Percentiles rank a stretch among this genome's conserved stretches.
phyloP scores from a whole-genome alignment of 1,140 invertebrate genomes.

The Phenacoccus solenopsis region DNA sequence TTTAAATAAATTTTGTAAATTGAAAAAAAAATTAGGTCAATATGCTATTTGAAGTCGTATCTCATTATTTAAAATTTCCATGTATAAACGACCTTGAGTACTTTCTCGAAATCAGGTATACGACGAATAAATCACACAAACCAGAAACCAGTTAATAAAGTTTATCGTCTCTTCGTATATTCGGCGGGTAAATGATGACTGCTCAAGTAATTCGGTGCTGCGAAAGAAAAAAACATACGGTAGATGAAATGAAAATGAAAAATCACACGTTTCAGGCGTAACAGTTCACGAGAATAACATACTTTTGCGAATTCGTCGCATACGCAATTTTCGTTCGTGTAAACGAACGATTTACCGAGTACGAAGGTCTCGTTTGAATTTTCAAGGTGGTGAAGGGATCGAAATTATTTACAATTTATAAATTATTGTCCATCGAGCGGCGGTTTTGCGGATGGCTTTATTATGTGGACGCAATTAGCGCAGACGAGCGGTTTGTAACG shows the following conservation, averaged over 20 bases:
- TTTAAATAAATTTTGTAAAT: no score
- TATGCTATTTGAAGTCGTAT: no score
- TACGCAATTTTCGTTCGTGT: not conserved
- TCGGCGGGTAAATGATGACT: not conserved
- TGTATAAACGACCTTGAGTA: not conserved
- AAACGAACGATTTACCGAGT: not conserved
- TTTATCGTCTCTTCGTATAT: not conserved
- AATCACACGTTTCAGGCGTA: no score
- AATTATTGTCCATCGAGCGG: not conserved
- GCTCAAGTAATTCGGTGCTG: not conserved
- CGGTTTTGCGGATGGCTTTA: not conserved
- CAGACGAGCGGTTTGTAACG: not conserved
- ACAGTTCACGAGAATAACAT: no score
- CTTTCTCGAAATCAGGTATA: not conserved
- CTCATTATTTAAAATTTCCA: no score
- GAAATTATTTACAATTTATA: not conserved
- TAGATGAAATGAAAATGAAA: not conserved
- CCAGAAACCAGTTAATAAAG: not conserved
- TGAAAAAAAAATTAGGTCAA: no score
- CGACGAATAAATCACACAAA: not conserved
- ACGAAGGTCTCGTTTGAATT: not conserved
- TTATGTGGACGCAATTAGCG: not conserved
- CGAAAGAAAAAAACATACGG: no score
- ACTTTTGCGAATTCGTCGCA: no score
- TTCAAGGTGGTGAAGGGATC: not conserved